Conservation (phyloP, 2,797 vertebrate species). For the Muraenolepis orangiensis region DNA sequence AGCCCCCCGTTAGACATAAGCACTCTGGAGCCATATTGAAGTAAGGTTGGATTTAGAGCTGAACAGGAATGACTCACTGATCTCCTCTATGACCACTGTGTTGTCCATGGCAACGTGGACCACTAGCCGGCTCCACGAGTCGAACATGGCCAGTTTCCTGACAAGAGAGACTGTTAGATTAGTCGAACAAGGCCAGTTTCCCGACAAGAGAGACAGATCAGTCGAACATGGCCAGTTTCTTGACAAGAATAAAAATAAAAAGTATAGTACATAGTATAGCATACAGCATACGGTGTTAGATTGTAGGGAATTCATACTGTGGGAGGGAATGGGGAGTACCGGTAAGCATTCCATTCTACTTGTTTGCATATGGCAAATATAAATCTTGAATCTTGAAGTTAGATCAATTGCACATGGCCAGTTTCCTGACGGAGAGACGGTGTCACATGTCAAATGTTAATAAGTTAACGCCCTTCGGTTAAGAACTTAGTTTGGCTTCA, state of each 20-base stretch:
- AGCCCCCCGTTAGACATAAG: neutral
- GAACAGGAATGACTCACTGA: slow-evolving; percentile 80
- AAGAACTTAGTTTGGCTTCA: too few relatives aligned
- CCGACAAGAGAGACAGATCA: slow-evolving; percentile 19
- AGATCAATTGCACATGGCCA: slow-evolving; percentile 84
- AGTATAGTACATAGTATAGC: too few relatives aligned
- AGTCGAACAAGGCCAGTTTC: neutral
- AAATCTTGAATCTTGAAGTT: too few relatives aligned
- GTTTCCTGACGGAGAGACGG: slow-evolving; percentile 77
- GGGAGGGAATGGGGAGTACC: too few relatives aligned
- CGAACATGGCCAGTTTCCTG: slow-evolving; percentile 94
- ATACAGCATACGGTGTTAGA: too few relatives aligned
- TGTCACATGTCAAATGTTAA: neutral
- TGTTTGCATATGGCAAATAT: too few relatives aligned
- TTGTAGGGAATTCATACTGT: too few relatives aligned
- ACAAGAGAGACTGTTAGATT: neutral
- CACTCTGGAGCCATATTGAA: neutral
- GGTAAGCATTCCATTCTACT: too few relatives aligned
- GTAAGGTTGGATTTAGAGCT: neutral
- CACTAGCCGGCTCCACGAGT: slow-evolving; percentile 91
- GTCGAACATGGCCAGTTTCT: slow-evolving; percentile 94
- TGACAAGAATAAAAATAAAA: too few relatives aligned
- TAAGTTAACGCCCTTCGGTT: too few relatives aligned
- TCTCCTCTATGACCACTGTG: slow-evolving; percentile 97
- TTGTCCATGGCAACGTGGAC: slow-evolving; percentile 99